Base-by-base conservation (phyloP, 2,888 invertebrate genomes). In the Pristionchus japonicus region DNA sequence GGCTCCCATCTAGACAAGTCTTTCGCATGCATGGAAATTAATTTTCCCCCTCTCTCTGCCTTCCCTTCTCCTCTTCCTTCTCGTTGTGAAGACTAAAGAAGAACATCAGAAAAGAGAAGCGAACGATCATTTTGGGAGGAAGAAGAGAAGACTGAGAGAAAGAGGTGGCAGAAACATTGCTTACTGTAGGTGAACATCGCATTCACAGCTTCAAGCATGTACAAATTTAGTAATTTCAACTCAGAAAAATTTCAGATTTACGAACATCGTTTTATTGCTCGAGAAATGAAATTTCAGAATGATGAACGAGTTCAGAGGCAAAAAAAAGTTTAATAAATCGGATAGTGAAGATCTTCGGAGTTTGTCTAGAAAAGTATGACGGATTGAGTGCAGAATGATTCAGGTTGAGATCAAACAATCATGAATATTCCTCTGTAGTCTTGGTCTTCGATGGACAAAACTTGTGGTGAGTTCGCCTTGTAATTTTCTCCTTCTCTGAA, bases 1-100 rank as follows among this genome's bases (percentile, higher is more conserved):
- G 82, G 49, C 52, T 34, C 17, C 31, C 52, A 47, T 47, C 82
- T 34, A 52, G 52, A 52, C 49, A 82, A 74, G 74, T 74, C 74
- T 74, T 34, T 83, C 83, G 34, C 52, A 57, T 83, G 83, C 49
- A 83, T 83, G 52, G 34, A 83, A 83, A 49, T 83, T 57, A 52
- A 52, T 49, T 52, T 83, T 31, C 57, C 83, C 57, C 83, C 27
- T 49, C 49, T 49, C 83, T 80, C 43, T 15, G 23, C 34, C 57
- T 40, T 52, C 52, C 34, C 83, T 37, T 31, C 27, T 40, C 27
- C 74, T 31, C 20, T 20, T 57, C 20, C n/a, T 20, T 64, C 64
- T 74, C 74, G 7, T 23, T 43, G 11, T 43, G 37, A 27, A 15
- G 31, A 31, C 80, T 80, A 31, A 6, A 34, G 70, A 31, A 34